phyloP scores from a whole-genome alignment of 2,888 invertebrate genomes.

The Clanis bilineata region DNA sequence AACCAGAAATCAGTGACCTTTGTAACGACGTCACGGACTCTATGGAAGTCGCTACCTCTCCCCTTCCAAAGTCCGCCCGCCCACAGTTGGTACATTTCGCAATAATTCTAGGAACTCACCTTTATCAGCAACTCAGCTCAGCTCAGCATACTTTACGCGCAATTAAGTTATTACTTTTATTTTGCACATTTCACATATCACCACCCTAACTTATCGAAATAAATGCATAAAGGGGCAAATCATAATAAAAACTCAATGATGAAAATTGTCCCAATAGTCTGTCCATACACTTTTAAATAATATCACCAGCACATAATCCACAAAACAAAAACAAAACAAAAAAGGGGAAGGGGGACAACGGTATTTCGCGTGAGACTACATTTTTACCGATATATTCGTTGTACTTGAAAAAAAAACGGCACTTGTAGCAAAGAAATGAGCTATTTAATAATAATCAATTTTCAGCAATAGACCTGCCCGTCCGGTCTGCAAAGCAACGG shows the following conservation, averaged over 20 bases:
- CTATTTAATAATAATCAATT: neutral
- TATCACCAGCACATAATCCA: neutral
- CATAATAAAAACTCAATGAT: neutral
- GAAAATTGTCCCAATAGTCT: neutral
- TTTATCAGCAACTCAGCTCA: neutral
- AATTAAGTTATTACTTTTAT: neutral
- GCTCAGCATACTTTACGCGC: constrained; percentile 6
- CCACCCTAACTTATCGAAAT: neutral
- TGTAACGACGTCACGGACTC: neutral
- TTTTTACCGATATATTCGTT: neutral
- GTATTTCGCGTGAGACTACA: neutral
- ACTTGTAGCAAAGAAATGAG: neutral
- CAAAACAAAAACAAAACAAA: neutral
- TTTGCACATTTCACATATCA: neutral
- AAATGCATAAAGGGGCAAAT: neutral
- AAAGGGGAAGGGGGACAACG: neutral
- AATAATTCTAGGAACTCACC: neutral
- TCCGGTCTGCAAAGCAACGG: neutral
- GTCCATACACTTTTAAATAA: neutral
- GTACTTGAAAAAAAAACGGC: neutral
- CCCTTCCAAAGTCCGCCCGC: neutral
- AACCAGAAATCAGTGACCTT: too few species aligned
- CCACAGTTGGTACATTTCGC: neutral
- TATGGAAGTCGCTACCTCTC: neutral
- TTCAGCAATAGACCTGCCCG: neutral